phyloP scores from a whole-genome alignment of 2,888 invertebrate species.

The Cosmia pyralina region DNA sequence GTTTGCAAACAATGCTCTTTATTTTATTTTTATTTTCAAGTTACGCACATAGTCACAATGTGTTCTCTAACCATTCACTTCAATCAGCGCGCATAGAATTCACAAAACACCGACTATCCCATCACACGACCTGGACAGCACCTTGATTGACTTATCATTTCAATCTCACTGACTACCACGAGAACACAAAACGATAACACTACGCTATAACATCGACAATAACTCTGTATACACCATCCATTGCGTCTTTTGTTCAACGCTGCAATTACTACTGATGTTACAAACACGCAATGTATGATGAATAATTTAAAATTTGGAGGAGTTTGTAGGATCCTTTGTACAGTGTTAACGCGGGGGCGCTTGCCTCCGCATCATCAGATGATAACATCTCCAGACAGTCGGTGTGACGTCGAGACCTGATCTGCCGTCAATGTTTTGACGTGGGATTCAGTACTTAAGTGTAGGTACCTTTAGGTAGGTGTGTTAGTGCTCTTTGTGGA shows the following conservation, averaged over 20 bases:
- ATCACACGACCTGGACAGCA: constrained; percentile 68
- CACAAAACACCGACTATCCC: constrained; percentile 60
- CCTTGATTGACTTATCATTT: constrained; percentile 83
- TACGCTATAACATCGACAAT: background rate
- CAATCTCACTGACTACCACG: constrained; percentile 68
- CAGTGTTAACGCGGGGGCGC: constrained; percentile 76
- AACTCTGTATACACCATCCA: background rate
- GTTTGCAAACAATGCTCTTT: too few species aligned
- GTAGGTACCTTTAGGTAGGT: constrained; percentile 4
- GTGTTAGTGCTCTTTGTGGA: constrained; percentile 28
- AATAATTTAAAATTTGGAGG: background rate
- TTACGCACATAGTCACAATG: too few species aligned
- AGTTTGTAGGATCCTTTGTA: background rate
- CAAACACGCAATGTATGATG: constrained; percentile 18
- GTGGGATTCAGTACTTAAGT: constrained; percentile 66
- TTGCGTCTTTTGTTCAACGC: background rate
- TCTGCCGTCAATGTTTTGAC: constrained; percentile 83
- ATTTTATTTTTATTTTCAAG: too few species aligned
- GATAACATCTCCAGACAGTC: constrained; percentile 78
- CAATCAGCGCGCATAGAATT: constrained; percentile 60
- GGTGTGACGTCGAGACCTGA: constrained; percentile 72
- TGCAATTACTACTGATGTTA: fast-evolving
- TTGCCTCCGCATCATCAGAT: constrained; percentile 77
- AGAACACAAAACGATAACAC: constrained; percentile 23
- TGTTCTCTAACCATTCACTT: constrained; percentile 10